These are phyloP conservation scores for Asarcornis scutulata DNA, from an alignment of 2,113 vertebrate genomes.

Conservation along the genomic window DNA sequence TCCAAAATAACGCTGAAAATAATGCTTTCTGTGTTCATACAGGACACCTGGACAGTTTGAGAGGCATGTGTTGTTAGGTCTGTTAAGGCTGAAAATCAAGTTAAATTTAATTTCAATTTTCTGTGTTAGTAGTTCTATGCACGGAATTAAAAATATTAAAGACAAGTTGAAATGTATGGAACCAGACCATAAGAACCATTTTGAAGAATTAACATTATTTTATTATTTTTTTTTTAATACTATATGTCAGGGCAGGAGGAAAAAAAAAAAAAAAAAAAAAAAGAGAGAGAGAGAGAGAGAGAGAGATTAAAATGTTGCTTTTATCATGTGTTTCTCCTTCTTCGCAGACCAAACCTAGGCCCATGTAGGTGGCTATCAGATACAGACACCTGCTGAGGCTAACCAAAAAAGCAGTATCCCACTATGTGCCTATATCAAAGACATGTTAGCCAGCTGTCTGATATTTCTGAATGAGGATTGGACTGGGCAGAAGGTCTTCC, in stretches of 20 bases:
- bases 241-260: not conserved
- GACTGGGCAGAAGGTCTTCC: not conserved
- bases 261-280: not conserved
- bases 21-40: not conserved
- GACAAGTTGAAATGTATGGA: not conserved
- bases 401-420: not conserved
- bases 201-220: not conserved
- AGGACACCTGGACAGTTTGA: not conserved
- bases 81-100: not conserved
- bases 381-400: not conserved
- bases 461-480: not conserved
- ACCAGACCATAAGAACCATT: not conserved
- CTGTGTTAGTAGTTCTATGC: not conserved
- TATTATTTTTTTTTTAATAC: not conserved
- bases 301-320: not conserved
- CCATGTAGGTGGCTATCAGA: not conserved
- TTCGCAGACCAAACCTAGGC: not conserved
- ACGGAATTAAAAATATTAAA: not conserved
- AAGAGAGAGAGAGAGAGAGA: too few relatives aligned
- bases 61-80: not conserved
- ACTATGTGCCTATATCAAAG: accelerated
- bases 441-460: accelerated
- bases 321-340: not conserved
- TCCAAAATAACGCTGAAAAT: not conserved
- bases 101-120: not conserved